Evolutionary conservation across 92 coral and sea anemone genomes (phyloP).

Genomic region (Paramuricea clavata): DNA sequence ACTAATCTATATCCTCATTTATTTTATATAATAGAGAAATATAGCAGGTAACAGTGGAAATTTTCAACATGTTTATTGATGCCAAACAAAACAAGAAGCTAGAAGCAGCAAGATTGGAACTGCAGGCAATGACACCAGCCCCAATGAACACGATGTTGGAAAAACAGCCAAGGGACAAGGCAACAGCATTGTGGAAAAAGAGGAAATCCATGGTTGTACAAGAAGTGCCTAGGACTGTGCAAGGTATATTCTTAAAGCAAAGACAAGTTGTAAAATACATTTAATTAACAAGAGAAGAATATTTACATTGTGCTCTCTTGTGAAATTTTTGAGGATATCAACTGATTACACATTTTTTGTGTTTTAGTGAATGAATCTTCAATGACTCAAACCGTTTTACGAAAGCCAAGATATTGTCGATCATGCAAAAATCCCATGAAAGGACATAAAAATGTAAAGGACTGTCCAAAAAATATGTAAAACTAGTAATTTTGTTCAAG

Average conservation of each 20-base stretch:
- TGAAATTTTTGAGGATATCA: too few relatives aligned
- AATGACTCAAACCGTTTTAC: not conserved
- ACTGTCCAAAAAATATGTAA: conserved; percentile 14
- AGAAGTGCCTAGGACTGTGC: too few relatives aligned
- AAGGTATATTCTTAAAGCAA: not conserved
- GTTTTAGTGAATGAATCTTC: not conserved
- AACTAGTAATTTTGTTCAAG: not conserved
- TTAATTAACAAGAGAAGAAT: too few relatives aligned
- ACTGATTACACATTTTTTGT: too few relatives aligned
- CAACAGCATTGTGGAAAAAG: not conserved
- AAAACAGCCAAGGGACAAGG: not conserved
- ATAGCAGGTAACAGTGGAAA: conserved; percentile 54
- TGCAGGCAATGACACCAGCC: conserved; percentile 24
- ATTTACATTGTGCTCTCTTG: too few relatives aligned
- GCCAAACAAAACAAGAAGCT: not conserved
- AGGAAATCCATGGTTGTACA: conserved; percentile 5
- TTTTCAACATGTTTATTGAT: conserved; percentile 26
- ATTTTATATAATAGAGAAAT: too few relatives aligned
- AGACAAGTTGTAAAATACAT: too few relatives aligned
- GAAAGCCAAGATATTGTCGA: not conserved
- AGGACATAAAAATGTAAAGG: conserved; percentile 5
- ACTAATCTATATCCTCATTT: too few relatives aligned
- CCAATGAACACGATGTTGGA: not conserved
- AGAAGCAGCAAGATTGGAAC: not conserved
- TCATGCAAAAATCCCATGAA: conserved; percentile 10